Evolutionary conservation across 2,797 vertebrate genomes (phyloP).

Genomic region (Smutsia temminckii): DNA sequence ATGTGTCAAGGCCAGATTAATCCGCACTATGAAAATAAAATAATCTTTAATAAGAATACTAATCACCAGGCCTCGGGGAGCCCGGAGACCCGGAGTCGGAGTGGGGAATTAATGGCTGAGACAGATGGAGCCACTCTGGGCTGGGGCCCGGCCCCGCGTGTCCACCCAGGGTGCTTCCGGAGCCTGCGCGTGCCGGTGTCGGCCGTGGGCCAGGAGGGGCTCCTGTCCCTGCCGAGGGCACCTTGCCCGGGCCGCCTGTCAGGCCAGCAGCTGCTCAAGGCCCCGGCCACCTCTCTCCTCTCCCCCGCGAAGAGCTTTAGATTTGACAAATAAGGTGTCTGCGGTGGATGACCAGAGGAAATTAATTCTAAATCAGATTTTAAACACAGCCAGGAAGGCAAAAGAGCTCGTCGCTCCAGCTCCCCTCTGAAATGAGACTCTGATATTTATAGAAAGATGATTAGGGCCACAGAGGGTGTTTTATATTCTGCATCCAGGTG

Average conservation of each 20-base stretch:
- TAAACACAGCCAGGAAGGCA: constrained; percentile 83
- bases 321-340: constrained; percentile 85
- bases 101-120: constrained; percentile 64
- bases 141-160: constrained; percentile 12
- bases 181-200: background rate
- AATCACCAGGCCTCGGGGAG: constrained; percentile 78
- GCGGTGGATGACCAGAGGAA: constrained; percentile 82
- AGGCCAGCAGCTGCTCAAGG: constrained; percentile 38
- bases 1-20: constrained; percentile 76
- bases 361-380: constrained; percentile 87
- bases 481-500: constrained; percentile 69
- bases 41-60: constrained; percentile 81
- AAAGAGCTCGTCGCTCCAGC: constrained; percentile 69
- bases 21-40: constrained; percentile 79
- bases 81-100: constrained; percentile 54
- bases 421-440: constrained; percentile 74
- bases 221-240: constrained; percentile 59
- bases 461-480: constrained; percentile 84
- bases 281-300: constrained; percentile 66
- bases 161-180: constrained; percentile 47
- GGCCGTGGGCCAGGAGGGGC: constrained; percentile 58
- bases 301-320: constrained; percentile 80
- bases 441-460: constrained; percentile 88
- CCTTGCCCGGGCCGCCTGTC: constrained; percentile 67
- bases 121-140: constrained; percentile 73